These are phyloP conservation scores for Eleutherodactylus coqui DNA, from an alignment of 2,797 vertebrate genomes.

Conservation along the genomic window DNA sequence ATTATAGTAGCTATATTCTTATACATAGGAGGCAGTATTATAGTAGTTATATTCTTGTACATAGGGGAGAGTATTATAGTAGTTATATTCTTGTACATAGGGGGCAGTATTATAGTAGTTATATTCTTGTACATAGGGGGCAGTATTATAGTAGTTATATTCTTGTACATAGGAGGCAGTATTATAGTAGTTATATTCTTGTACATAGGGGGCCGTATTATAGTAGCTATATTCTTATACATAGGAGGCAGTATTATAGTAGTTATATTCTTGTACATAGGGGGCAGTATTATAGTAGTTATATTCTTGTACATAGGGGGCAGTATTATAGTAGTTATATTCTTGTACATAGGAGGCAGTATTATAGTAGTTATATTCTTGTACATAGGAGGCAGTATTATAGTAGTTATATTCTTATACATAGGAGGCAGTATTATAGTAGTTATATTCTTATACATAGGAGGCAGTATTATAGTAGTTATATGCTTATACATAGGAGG, in stretches of 20 bases:
- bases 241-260: no score
- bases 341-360: neutral
- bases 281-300: neutral
- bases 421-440: no score
- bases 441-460: no score
- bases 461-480: neutral
- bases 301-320: neutral
- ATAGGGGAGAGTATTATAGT: no score
- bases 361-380: neutral
- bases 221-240: neutral
- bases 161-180: no score
- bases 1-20: neutral
- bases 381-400: neutral
- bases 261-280: neutral
- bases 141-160: no score
- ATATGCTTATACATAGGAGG: neutral
- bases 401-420: no score
- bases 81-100: no score
- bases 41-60: neutral
- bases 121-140: no score
- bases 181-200: no score
- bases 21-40: neutral
- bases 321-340: constrained; percentile 10
- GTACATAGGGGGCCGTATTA: neutral
- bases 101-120: no score